Percentiles rank a stretch among this genome's conserved stretches.
These are phyloP conservation scores for Erebia epiphron DNA, from an alignment of 2,888 invertebrate species.

Conservation along the genomic window DNA sequence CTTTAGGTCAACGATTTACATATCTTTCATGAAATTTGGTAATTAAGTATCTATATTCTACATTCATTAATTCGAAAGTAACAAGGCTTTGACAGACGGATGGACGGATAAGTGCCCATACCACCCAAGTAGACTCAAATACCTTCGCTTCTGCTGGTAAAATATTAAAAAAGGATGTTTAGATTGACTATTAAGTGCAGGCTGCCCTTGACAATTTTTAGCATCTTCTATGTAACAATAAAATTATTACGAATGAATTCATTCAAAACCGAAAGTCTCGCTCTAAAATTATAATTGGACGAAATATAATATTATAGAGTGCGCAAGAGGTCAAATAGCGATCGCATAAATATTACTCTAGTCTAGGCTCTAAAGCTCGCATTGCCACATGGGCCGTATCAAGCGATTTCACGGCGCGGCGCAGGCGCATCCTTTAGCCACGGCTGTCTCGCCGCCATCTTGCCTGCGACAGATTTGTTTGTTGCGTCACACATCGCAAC, in stretches of 20 bases:
- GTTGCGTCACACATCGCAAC: slow-evolving; percentile 68
- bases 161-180: no score
- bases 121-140: no score
- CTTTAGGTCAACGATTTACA: no score
- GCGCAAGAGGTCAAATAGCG: slow-evolving; percentile 33
- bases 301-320: slow-evolving; percentile 15
- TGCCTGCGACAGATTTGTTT: slow-evolving; percentile 68
- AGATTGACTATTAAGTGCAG: no score
- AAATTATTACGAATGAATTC: not conserved
- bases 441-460: slow-evolving; percentile 72
- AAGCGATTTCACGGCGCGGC: slow-evolving; percentile 75
- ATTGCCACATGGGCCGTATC: slow-evolving; percentile 56
- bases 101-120: no score
- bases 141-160: no score
- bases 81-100: no score
- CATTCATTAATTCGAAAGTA: no score
- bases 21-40: no score
- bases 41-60: no score
- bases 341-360: slow-evolving; percentile 41
- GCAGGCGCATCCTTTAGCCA: slow-evolving; percentile 80
- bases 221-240: no score
- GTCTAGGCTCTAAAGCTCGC: slow-evolving; percentile 20
- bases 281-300: slow-evolving; percentile 40
- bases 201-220: no score
- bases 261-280: not conserved